A percentile compares a stretch with the other conserved stretches of the same genome.
Evolutionary conservation across 2,113 vertebrate species (phyloP).

Genomic region (Axis porcinus): DNA sequence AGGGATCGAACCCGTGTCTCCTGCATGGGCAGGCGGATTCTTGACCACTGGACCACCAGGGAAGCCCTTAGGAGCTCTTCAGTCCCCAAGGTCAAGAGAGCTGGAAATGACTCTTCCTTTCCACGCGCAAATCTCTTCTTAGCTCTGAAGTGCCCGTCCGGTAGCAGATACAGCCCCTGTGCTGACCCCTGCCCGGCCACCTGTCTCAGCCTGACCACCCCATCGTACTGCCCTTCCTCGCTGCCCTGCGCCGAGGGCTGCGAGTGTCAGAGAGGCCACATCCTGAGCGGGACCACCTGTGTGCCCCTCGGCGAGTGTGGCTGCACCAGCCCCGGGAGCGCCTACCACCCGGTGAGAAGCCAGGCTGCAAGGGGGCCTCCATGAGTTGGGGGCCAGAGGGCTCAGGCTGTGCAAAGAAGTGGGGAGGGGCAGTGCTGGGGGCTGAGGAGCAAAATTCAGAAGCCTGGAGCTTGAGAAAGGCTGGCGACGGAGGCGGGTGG

Average conservation of each 20-base stretch:
- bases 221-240: constrained; percentile 50
- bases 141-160: constrained; percentile 83
- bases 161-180: constrained; percentile 83
- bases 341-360: constrained; percentile 82
- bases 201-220: constrained; percentile 76
- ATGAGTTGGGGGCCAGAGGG: background rate
- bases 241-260: constrained; percentile 87
- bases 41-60: background rate
- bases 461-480: background rate
- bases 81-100: background rate
- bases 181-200: constrained; percentile 81
- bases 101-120: background rate
- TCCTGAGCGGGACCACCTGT: constrained; percentile 86
- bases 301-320: constrained; percentile 85
- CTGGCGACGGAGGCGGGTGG: background rate
- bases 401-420: background rate
- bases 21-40: background rate
- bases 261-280: constrained; percentile 76
- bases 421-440: background rate
- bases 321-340: constrained; percentile 76
- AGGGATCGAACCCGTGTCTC: background rate
- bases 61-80: background rate
- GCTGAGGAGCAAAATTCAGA: background rate
- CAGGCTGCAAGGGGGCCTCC: background rate
- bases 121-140: background rate